Conservation (phyloP, 2,797 vertebrate genomes). For the Smutsia gigantea region DNA sequence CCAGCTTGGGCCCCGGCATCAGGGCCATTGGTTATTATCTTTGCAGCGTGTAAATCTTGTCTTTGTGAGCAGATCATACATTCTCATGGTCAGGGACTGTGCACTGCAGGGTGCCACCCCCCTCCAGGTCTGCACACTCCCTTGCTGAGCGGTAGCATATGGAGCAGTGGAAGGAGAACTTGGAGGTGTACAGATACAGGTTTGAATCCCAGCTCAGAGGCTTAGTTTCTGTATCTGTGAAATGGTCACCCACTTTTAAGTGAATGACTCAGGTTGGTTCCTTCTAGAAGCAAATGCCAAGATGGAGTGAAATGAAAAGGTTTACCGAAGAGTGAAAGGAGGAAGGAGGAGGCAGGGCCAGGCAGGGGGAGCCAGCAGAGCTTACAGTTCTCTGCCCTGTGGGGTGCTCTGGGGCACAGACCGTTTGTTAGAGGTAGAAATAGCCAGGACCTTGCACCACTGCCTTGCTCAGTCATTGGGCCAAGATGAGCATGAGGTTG, state of each 20-base stretch:
- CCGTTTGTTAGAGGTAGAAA: background rate
- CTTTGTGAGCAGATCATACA: background rate
- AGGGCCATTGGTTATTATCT: background rate
- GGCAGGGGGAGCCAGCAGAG: background rate
- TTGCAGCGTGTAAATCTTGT: background rate
- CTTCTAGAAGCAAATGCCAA: background rate
- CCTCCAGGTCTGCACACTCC: background rate
- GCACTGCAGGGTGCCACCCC: background rate
- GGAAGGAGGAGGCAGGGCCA: background rate
- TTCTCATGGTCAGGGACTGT: background rate
- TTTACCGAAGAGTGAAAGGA: background rate
- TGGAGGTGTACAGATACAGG: background rate
- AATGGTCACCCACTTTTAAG: background rate
- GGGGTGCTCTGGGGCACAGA: background rate
- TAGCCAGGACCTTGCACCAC: background rate
- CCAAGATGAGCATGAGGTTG: background rate
- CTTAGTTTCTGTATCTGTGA: background rate
- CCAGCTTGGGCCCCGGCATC: rapidly evolving
- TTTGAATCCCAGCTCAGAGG: background rate
- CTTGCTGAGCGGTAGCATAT: too few relatives aligned
- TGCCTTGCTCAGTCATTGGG: background rate
- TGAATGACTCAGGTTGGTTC: background rate
- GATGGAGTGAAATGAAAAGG: background rate
- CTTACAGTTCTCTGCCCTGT: background rate
- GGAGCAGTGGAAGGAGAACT: background rate